Evolutionary conservation across 2,797 vertebrate genomes (phyloP).

Genomic region (Falco peregrinus): DNA sequence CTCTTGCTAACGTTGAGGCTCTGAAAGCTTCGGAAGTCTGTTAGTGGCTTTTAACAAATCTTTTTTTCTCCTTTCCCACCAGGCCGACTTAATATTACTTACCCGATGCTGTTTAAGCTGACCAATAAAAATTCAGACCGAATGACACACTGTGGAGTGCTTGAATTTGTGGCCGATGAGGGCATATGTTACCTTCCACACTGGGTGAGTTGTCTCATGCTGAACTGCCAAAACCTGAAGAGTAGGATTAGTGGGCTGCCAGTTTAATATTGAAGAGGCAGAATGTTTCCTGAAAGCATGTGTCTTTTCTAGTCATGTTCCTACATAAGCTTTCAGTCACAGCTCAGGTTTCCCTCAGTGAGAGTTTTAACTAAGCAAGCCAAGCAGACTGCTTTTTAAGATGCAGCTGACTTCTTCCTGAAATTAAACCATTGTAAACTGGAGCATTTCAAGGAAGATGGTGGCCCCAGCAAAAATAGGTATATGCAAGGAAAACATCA

Average conservation of each 20-base stretch:
- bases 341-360: not conserved
- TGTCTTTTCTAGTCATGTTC: not conserved
- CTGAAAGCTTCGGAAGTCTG: not conserved
- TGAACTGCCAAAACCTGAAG: not conserved
- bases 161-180: slow-evolving; percentile 98
- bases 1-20: not conserved
- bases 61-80: not conserved
- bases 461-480: not conserved
- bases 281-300: not conserved
- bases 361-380: not conserved
- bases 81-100: slow-evolving; percentile 98
- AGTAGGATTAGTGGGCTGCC: not conserved
- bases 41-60: not conserved
- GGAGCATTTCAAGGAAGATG: not conserved
- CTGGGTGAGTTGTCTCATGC: slow-evolving; percentile 83
- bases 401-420: not conserved
- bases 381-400: not conserved
- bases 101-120: slow-evolving; percentile 98
- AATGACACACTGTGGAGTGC: slow-evolving; percentile 96
- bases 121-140: slow-evolving; percentile 98
- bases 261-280: not conserved
- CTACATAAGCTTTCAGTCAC: not conserved
- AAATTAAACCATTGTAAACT: not conserved
- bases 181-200: slow-evolving; percentile 98
- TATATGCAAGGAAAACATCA: not conserved